These are phyloP conservation scores for Hypotaenidia okinawae DNA, from an alignment of 2,797 vertebrate genomes.

Conservation along the genomic window DNA sequence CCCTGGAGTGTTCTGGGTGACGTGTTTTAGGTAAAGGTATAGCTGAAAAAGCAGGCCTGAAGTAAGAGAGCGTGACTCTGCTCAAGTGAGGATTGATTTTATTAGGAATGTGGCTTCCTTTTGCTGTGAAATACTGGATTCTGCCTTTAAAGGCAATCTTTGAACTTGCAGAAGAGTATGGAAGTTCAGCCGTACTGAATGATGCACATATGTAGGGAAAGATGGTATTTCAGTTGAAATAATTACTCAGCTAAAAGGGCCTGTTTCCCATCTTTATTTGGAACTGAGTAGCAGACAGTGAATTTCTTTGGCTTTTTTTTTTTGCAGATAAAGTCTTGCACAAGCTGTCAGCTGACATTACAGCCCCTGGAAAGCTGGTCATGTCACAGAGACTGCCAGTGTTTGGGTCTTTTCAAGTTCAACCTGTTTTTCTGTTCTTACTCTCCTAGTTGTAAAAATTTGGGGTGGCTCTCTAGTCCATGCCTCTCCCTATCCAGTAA, in stretches of 20 bases:
- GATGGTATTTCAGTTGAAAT: not conserved
- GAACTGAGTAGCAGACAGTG: not conserved
- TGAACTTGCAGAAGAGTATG: not conserved
- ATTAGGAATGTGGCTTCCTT: not conserved
- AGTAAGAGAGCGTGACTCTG: not conserved
- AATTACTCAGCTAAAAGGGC: not conserved
- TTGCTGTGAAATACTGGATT: not conserved
- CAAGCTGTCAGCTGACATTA: constrained; percentile 31
- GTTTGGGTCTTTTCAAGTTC: not conserved
- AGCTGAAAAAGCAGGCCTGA: not conserved
- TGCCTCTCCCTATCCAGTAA: not conserved
- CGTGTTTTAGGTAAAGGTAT: not conserved
- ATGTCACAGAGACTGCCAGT: not conserved
- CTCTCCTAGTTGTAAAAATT: not conserved
- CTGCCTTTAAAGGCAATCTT: not conserved
- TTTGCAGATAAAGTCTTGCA: constrained; percentile 40
- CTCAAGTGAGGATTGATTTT: not conserved
- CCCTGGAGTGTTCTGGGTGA: not conserved
- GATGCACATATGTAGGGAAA: not conserved
- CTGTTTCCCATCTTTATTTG: constrained; percentile 18
- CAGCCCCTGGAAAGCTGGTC: not conserved
- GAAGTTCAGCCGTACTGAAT: not conserved
- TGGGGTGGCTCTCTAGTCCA: not conserved
- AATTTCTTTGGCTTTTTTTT: not conserved
- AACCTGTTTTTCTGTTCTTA: not conserved